Percentiles rank a stretch among this genome's conserved stretches.
These are phyloP conservation scores for Sinosuthora webbiana DNA, from an alignment of 2,113 vertebrate genomes.

Conservation along the genomic window DNA sequence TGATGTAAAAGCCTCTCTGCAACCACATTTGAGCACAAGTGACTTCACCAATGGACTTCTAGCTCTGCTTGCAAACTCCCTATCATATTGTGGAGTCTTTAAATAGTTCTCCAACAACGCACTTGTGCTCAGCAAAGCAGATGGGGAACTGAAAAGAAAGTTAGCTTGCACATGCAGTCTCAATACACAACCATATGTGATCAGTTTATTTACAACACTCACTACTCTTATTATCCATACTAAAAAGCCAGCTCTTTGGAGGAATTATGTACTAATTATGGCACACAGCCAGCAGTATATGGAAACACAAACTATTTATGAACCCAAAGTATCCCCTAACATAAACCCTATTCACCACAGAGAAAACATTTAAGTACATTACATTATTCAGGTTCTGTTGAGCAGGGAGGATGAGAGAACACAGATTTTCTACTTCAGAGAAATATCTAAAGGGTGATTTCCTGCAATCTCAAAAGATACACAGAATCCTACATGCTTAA, in stretches of 20 bases:
- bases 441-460: background rate
- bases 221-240: background rate
- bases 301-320: background rate
- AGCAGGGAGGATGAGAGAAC: background rate
- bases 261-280: background rate
- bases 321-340: background rate
- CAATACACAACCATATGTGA: constrained; percentile 22
- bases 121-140: background rate
- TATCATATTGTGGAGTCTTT: background rate
- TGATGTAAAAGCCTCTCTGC: background rate
- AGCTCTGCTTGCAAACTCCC: background rate
- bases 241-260: background rate
- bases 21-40: background rate
- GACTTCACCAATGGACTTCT: background rate
- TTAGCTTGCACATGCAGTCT: background rate
- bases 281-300: background rate
- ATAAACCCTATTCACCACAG: background rate
- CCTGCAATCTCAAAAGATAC: background rate
- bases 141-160: constrained; percentile 38
- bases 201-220: constrained; percentile 23
- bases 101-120: background rate
- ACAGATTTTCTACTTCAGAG: background rate
- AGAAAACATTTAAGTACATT: background rate
- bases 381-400: background rate
- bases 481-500: background rate